Evolutionary conservation across 2,797 vertebrate genomes (phyloP).

Genomic region (Falco cherrug): DNA sequence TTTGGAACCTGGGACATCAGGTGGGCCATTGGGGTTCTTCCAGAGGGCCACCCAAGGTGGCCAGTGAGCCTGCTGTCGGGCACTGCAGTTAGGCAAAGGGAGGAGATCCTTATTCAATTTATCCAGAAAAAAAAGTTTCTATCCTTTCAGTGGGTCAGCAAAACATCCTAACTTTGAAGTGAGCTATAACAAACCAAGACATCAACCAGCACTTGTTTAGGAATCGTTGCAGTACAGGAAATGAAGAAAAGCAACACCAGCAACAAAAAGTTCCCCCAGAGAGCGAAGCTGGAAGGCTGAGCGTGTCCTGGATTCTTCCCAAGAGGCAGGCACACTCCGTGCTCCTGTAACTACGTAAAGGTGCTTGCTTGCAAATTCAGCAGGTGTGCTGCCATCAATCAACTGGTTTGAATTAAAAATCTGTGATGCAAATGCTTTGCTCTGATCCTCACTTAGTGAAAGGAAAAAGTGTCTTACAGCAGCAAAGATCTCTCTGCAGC

Average conservation of each 20-base stretch:
- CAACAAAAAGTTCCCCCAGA: background rate
- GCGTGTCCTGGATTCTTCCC: background rate
- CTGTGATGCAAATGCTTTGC: background rate
- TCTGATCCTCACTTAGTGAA: background rate
- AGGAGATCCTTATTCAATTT: background rate
- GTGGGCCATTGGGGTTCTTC: fast-evolving
- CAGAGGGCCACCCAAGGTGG: background rate
- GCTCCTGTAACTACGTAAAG: background rate
- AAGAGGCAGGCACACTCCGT: background rate
- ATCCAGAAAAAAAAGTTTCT: background rate
- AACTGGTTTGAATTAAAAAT: background rate
- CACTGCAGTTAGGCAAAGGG: background rate
- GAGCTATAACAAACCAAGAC: background rate
- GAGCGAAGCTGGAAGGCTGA: background rate
- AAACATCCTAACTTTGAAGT: background rate
- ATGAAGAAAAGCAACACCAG: background rate
- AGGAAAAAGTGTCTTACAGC: background rate
- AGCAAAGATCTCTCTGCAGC: background rate
- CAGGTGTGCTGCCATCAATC: background rate
- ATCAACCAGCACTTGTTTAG: background rate
- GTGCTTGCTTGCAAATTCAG: slow-evolving; percentile 1
- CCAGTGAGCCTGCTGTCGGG: background rate
- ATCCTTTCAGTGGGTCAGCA: background rate
- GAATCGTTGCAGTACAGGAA: background rate
- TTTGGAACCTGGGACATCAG: fast-evolving